A percentile compares a stretch with the other conserved stretches of the same genome.
Evolutionary conservation across 2,113 vertebrate species (phyloP).

Genomic region (Ploceus nigricollis): DNA sequence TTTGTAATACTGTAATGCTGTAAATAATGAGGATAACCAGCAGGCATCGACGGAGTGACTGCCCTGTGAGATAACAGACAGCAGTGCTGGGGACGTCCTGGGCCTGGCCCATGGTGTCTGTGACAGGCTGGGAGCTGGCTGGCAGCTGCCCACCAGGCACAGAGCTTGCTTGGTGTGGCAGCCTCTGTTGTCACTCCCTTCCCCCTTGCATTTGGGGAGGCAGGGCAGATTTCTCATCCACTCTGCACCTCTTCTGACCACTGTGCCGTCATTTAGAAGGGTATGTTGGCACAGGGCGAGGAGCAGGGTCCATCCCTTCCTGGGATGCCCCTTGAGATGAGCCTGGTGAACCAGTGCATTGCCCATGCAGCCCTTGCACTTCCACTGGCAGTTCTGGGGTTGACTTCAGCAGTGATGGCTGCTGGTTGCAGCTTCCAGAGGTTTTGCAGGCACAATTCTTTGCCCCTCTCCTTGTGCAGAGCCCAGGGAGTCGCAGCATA

Average conservation of each 20-base stretch:
- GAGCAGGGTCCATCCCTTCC: neutral
- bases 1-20: neutral
- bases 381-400: neutral
- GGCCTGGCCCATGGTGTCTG: rapidly evolving
- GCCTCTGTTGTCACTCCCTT: neutral
- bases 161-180: neutral
- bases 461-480: neutral
- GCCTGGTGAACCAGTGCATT: neutral
- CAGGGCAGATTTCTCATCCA: neutral
- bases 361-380: neutral
- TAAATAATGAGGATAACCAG: neutral
- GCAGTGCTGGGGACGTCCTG: rapidly evolving
- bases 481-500: neutral
- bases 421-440: neutral
- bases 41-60: neutral
- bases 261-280: neutral
- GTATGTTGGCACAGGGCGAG: rapidly evolving
- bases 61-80: neutral
- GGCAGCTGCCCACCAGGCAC: neutral
- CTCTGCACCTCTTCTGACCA: neutral
- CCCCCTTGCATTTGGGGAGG: neutral
- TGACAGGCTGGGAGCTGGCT: neutral
- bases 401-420: neutral
- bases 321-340: neutral
- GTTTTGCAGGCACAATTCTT: neutral